These are phyloP conservation scores for Amphibalanus amphitrite DNA, from an alignment of 1,140 invertebrate species.

Conservation along the genomic window DNA sequence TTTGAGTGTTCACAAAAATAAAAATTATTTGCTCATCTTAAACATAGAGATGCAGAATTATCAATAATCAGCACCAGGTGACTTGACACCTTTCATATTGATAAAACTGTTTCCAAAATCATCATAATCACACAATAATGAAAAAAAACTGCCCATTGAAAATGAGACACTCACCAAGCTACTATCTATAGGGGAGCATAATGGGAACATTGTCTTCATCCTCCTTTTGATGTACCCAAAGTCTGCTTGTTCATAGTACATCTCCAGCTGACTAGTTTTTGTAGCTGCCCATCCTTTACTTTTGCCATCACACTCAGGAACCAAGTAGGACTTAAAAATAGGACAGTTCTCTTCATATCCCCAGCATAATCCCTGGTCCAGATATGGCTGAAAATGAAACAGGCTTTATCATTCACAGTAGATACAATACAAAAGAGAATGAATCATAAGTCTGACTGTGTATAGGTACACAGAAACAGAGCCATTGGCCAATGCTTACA, in stretches of 20 bases:
- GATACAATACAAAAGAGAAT: not conserved
- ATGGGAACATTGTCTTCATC: constrained; percentile 49
- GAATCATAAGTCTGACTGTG: not conserved
- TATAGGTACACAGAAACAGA: too few species aligned
- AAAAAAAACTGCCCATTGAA: too few species aligned
- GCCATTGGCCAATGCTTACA: not conserved
- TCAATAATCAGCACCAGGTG: too few species aligned
- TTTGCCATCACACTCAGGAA: constrained; percentile 56
- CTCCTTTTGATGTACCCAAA: constrained; percentile 83
- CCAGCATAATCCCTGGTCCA: constrained; percentile 40
- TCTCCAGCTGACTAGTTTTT: constrained; percentile 60
- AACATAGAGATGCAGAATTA: too few species aligned
- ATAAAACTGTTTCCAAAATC: too few species aligned
- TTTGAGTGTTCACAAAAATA: too few species aligned
- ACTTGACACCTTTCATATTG: too few species aligned
- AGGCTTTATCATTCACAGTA: not conserved
- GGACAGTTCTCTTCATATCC: constrained; percentile 66
- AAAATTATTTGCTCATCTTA: too few species aligned
- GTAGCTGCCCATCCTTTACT: constrained; percentile 66
- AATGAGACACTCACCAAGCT: not conserved
- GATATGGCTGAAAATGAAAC: constrained; percentile 17
- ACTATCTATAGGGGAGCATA: constrained; percentile 35
- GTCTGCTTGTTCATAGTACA: constrained; percentile 82
- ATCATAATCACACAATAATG: too few species aligned
- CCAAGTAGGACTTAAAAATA: constrained; percentile 43